Percentiles rank a stretch among this genome's conserved stretches.
phyloP scores from a whole-genome alignment of 2,888 invertebrate genomes.

The Pseudococcus longispinus region DNA sequence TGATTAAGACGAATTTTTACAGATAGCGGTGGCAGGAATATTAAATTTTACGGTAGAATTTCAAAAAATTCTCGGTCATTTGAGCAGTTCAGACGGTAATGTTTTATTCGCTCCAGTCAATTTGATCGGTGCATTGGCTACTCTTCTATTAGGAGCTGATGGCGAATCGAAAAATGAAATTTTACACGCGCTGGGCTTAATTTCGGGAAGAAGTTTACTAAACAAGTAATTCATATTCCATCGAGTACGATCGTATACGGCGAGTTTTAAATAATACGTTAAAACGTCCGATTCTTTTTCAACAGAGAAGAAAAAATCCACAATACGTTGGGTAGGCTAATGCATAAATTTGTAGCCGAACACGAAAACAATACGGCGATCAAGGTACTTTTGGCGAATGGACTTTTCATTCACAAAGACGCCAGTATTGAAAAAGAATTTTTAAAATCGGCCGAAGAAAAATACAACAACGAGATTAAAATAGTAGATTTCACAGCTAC shows the following conservation, averaged over 20 bases:
- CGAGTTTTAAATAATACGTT: neutral
- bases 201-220: slow-evolving; percentile 6
- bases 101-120: slow-evolving; percentile 56
- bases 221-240: slow-evolving; percentile 29
- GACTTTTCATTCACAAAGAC: slow-evolving; percentile 59
- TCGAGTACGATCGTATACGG: neutral
- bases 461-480: slow-evolving; percentile 59
- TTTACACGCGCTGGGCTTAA: slow-evolving; percentile 46
- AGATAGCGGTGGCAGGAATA: slow-evolving; percentile 58
- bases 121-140: slow-evolving; percentile 51
- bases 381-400: slow-evolving; percentile 58
- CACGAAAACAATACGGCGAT: slow-evolving; percentile 24
- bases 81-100: slow-evolving; percentile 37
- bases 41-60: slow-evolving; percentile 40
- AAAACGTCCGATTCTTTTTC: neutral
- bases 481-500: slow-evolving; percentile 58
- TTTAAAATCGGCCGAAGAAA: slow-evolving; percentile 55
- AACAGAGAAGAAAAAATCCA: slow-evolving; percentile 47
- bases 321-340: slow-evolving; percentile 55
- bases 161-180: slow-evolving; percentile 57
- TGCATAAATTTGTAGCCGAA: slow-evolving; percentile 54
- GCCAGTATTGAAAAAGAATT: slow-evolving; percentile 57
- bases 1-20: neutral
- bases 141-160: slow-evolving; percentile 52
- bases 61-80: neutral